Evolutionary conservation across 2,113 vertebrate species (phyloP).

Genomic region (Silurus glanis): DNA sequence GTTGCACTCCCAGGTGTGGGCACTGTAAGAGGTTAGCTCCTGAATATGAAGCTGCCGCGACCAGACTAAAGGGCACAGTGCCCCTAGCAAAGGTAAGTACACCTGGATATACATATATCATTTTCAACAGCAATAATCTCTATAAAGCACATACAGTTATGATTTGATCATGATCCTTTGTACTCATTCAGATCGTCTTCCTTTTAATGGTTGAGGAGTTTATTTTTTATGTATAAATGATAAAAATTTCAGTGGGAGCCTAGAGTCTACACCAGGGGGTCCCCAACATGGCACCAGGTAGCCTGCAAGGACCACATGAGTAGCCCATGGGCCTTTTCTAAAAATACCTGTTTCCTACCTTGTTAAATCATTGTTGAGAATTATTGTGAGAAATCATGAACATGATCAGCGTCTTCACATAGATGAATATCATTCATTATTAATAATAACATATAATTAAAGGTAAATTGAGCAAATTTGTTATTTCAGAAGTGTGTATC

Average conservation of each 20-base stretch:
- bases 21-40: constrained; percentile 74
- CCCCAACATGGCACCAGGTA: no score
- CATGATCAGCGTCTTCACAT: no score
- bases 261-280: not conserved
- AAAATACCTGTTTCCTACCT: no score
- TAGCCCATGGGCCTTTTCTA: no score
- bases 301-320: no score
- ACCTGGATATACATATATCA: constrained; percentile 66
- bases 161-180: not conserved
- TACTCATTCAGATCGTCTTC: not conserved
- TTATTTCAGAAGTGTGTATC: no score
- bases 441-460: no score
- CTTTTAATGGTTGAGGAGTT: not conserved
- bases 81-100: constrained; percentile 68
- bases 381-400: no score
- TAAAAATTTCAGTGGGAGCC: not conserved
- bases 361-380: no score
- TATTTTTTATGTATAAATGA: not conserved
- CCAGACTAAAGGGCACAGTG: constrained; percentile 64
- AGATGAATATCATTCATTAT: no score
- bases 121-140: constrained; percentile 55
- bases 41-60: constrained; percentile 72
- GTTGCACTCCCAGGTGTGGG: constrained; percentile 65
- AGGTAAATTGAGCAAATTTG: no score
- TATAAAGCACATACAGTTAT: not conserved